Conservation (phyloP, 2,888 invertebrate genomes). For the Desoria tigrina region DNA sequence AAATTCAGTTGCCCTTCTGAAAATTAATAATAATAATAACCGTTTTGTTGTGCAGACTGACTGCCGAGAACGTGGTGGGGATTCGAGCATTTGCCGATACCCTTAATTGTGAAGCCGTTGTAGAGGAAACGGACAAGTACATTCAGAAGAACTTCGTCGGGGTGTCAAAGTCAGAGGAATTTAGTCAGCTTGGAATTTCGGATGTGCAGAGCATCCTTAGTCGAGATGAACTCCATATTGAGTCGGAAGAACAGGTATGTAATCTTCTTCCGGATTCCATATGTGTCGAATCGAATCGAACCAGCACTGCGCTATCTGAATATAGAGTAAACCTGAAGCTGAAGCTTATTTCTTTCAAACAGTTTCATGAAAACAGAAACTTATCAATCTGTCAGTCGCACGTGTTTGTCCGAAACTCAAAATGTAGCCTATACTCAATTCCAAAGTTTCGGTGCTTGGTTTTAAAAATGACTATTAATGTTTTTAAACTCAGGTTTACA, state of each 20-base stretch:
- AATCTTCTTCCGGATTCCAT: constrained; percentile 7
- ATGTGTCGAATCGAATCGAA: not conserved
- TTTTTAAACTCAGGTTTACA: constrained; percentile 70
- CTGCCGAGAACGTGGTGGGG: constrained; percentile 77
- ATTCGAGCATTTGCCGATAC: constrained; percentile 79
- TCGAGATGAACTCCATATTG: constrained; percentile 75
- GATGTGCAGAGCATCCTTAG: constrained; percentile 71
- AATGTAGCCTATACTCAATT: no score
- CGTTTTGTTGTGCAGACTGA: constrained; percentile 63
- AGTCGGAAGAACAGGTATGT: constrained; percentile 69
- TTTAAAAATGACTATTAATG: no score
- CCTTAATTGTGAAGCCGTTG: constrained; percentile 69
- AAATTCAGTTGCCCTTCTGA: no score
- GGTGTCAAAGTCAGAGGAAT: constrained; percentile 76
- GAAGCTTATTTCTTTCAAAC: not conserved
- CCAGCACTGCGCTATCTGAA: not conserved
- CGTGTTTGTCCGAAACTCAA: no score
- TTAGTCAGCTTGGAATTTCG: constrained; percentile 64
- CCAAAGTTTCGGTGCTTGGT: no score
- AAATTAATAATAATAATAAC: no score
- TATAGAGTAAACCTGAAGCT: not conserved
- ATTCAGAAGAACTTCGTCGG: constrained; percentile 77
- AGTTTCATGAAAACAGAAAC: no score
- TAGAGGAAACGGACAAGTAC: constrained; percentile 74
- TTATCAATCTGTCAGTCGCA: no score